Percentiles rank a stretch among this genome's conserved stretches.
phyloP scores from a whole-genome alignment of 1,140 invertebrate species.

The Trachymyrmex septentrionalis region DNA sequence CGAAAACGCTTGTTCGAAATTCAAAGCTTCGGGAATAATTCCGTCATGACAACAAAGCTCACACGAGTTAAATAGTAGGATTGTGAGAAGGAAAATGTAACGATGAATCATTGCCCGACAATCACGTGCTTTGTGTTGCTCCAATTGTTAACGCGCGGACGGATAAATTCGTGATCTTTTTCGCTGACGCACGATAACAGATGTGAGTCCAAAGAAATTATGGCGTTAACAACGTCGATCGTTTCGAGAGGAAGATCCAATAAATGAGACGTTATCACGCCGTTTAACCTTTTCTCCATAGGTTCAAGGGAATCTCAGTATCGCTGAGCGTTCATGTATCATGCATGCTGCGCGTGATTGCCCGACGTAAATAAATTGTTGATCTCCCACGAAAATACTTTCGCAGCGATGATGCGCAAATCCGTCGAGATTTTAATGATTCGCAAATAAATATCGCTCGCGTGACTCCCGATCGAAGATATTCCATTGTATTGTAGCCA shows the following conservation, averaged over 20 bases:
- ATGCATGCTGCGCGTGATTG: constrained; percentile 29
- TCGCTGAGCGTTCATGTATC: neutral
- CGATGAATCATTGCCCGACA: neutral
- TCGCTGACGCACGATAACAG: neutral
- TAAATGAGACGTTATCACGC: constrained; percentile 34
- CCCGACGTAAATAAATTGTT: constrained; percentile 33
- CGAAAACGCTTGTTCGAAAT: neutral
- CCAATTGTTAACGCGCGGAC: neutral
- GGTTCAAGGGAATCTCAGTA: constrained; percentile 46
- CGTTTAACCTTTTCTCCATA: constrained; percentile 46
- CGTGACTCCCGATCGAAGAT: neutral
- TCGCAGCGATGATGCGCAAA: constrained; percentile 2
- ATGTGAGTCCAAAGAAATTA: neutral
- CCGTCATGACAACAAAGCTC: neutral
- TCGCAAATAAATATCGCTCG: neutral
- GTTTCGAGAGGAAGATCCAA: constrained; percentile 15
- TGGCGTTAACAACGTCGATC: neutral
- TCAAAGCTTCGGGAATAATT: neutral
- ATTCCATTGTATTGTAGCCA: too few relatives aligned
- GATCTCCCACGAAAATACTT: constrained; percentile 42
- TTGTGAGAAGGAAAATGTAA: neutral
- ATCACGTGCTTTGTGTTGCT: neutral
- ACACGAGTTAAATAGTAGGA: neutral
- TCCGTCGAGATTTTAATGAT: neutral
- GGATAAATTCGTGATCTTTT: neutral